phyloP scores from a whole-genome alignment of 2,888 invertebrate species.

The Epirrita christyi region DNA sequence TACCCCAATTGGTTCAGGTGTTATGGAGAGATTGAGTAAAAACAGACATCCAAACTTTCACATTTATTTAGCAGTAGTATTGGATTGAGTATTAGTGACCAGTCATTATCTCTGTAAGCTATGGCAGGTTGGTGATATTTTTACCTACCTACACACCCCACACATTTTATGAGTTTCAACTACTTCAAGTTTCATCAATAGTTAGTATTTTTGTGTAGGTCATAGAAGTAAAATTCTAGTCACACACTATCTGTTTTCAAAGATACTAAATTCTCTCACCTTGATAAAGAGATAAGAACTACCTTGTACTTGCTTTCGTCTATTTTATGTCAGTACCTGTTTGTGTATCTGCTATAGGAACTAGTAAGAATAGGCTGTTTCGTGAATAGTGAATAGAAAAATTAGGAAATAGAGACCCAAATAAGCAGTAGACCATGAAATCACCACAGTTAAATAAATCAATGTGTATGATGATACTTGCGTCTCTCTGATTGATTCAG shows the following conservation, averaged over 20 bases:
- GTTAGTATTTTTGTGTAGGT: not conserved
- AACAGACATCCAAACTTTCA: too few species aligned
- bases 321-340: not conserved
- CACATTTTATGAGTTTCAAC: too few species aligned
- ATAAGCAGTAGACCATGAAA: constrained; percentile 59
- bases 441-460: constrained; percentile 28
- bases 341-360: not conserved
- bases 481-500: constrained; percentile 1
- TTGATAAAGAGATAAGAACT: constrained; percentile 1
- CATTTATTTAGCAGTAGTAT: too few species aligned
- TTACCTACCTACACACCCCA: too few species aligned
- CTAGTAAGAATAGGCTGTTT: not conserved
- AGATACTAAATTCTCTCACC: constrained; percentile 1
- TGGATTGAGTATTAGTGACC: too few species aligned
- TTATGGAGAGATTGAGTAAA: too few species aligned
- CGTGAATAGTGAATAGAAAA: not conserved
- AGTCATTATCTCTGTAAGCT: too few species aligned
- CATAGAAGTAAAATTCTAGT: not conserved
- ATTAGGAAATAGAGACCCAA: constrained; percentile 48
- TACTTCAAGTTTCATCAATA: too few species aligned
- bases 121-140: too few species aligned
- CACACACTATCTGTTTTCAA: not conserved
- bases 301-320: not conserved
- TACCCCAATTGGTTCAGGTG: too few species aligned
- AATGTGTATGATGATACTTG: constrained; percentile 13